Evolutionary conservation across 2,113 vertebrate genomes (phyloP).

Genomic region (Ammospiza caudacuta): DNA sequence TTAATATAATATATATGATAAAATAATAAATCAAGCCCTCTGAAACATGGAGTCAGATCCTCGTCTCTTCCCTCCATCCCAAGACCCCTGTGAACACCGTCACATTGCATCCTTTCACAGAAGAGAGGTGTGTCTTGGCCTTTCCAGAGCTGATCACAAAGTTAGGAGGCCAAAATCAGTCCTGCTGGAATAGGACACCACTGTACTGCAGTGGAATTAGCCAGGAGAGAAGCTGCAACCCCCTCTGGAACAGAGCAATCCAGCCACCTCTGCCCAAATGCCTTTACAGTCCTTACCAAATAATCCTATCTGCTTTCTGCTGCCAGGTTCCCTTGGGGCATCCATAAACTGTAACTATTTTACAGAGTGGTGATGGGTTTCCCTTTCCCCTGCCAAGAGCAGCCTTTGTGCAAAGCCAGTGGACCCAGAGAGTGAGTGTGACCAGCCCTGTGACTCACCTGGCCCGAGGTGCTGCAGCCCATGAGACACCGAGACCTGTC

Average conservation of each 20-base stretch:
- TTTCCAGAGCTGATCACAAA: not conserved
- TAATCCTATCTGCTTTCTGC: not conserved
- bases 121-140: not conserved
- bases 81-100: no score
- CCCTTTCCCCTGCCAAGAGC: not conserved
- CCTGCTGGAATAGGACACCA: not conserved
- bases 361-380: not conserved
- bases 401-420: not conserved
- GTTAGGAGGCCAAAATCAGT: not conserved
- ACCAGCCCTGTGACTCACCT: slow-evolving; percentile 64
- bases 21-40: no score
- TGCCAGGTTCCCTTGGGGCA: not conserved
- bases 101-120: not conserved
- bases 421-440: not conserved
- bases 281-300: not conserved
- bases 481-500: slow-evolving; percentile 75
- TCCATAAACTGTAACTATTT: not conserved
- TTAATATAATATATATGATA: no score
- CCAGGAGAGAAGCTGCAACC: not conserved
- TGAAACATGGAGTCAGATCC: no score
- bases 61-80: no score
- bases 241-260: not conserved
- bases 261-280: not conserved
- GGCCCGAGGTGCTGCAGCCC: slow-evolving; percentile 76
- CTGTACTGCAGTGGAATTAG: not conserved